Evolutionary conservation across 2,797 vertebrate species (phyloP), one percentile per base, ranked within the genome.

Genomic region (Phylloscopus collybita): DNA sequence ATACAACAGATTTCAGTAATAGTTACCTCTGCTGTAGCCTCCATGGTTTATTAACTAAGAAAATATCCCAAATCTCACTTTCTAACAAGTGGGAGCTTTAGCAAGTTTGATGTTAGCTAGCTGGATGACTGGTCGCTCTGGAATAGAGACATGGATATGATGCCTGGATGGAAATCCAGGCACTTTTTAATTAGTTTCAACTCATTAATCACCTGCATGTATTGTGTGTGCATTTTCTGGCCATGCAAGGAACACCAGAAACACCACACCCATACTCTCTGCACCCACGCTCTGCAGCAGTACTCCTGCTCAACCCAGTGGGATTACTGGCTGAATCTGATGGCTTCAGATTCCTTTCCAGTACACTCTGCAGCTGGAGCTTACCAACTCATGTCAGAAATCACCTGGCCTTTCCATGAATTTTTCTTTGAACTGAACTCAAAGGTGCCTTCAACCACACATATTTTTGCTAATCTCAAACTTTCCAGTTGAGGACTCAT

Each of bases 401-500:
- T 86, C 70, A 87, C 40, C 74, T 30, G 60, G 80, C 57, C 34
- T 47, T 67, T 51, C 80, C 54, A 82, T 74, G 64, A 90, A 61
- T 83, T 76, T 66, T 67, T 50, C 92, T 94, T 89, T 94, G 90
- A 95, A 67, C 54, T 78, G 44, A 76, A 88, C 44, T 89, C 71
- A 94, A 93, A 94, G 62, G 44, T 80, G 61, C 60, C 61, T n/a
- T 79, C 61, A 78, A 88, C 71, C 89, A 85, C 92, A 86, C 44
- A n/a, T 86, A 93, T 78, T 92, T 91, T 85, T 56, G 90, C 69
- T 79, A 27, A 92, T 80, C 81, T 81, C 75, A 74, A 65, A 57
- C 54, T 94, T 95, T 91, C 76, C 93, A 92, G 78, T 88, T 34
- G 90, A 70, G 73, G 64, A 83, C 42, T 93, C 79, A 42, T 71